phyloP scores from a whole-genome alignment of 1,140 invertebrate genomes.

The Hylyphantes graminicola region DNA sequence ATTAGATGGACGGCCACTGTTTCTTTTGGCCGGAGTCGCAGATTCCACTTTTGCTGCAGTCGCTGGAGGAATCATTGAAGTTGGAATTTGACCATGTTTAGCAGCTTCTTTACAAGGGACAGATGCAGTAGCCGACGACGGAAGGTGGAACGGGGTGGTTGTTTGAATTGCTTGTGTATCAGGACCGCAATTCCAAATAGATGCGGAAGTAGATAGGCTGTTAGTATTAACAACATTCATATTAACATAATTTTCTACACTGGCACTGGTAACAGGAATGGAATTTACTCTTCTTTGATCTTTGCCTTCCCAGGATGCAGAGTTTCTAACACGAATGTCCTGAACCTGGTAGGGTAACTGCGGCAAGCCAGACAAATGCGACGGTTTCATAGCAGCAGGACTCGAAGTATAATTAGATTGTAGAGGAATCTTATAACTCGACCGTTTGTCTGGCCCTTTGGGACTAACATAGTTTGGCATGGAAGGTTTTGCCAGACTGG shows the following conservation, averaged over 20 bases:
- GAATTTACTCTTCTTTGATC: constrained; percentile 11
- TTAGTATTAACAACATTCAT: constrained; percentile 13
- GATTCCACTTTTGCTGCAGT: not conserved
- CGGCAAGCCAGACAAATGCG: constrained; percentile 5
- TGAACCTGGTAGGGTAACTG: constrained; percentile 11
- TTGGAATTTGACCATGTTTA: constrained; percentile 8
- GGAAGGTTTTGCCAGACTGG: not conserved
- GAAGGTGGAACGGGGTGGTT: constrained; percentile 25
- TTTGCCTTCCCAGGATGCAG: constrained; percentile 7
- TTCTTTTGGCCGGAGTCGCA: constrained; percentile 36
- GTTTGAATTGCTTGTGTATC: constrained; percentile 29
- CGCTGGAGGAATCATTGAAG: not conserved
- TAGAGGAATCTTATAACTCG: constrained; percentile 17
- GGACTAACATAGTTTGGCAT: not conserved
- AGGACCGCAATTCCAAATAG: constrained; percentile 40
- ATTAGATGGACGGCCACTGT: constrained; percentile 17
- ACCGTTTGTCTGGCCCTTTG: constrained; percentile 36
- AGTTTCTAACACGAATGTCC: constrained; percentile 10
- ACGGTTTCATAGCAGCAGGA: constrained; percentile 4
- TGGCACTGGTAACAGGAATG: constrained; percentile 1
- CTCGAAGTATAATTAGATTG: not conserved
- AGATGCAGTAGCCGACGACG: constrained; percentile 33
- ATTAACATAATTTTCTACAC: constrained; percentile 9
- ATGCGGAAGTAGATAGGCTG: constrained; percentile 10
- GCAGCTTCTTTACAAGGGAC: constrained; percentile 14